These are phyloP conservation scores for Phalanger gymnotis DNA, from an alignment of 2,797 vertebrate species.

Conservation along the genomic window DNA sequence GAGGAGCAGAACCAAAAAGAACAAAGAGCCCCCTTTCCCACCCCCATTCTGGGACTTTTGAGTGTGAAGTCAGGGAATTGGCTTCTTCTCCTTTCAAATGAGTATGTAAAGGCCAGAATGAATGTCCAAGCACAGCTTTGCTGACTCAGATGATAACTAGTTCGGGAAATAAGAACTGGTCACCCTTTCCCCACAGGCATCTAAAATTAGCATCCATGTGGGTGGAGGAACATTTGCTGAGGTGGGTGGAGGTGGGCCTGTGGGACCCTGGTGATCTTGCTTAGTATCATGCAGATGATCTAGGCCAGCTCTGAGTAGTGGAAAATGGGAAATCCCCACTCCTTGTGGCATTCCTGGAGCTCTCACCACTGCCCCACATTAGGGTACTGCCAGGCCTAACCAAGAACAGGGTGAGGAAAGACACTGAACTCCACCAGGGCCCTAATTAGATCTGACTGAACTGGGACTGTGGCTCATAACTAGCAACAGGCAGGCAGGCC, in stretches of 20 bases:
- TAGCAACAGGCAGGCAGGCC: not conserved
- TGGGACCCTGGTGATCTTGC: not conserved
- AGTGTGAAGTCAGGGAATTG: not conserved
- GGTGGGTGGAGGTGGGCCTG: not conserved
- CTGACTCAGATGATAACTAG: not conserved
- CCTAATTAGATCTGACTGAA: not conserved
- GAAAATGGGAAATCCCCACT: not conserved
- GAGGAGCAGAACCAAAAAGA: not conserved
- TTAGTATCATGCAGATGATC: not conserved
- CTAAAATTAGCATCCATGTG: not conserved
- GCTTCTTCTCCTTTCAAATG: not conserved
- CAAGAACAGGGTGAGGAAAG: not conserved
- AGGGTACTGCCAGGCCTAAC: not conserved
- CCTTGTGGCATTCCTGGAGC: rapidly evolving
- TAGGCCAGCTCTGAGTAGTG: not conserved
- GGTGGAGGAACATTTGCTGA: not conserved
- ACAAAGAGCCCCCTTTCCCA: not conserved
- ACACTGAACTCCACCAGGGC: not conserved
- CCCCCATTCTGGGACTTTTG: not conserved
- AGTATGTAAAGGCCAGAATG: not conserved
- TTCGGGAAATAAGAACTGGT: not conserved
- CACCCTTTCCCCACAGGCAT: not conserved
- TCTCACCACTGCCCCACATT: rapidly evolving
- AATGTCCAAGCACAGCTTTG: not conserved
- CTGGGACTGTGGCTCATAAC: not conserved